Base-by-base conservation (phyloP, 2,888 invertebrate genomes). In the Drosophila demipolita region DNA sequence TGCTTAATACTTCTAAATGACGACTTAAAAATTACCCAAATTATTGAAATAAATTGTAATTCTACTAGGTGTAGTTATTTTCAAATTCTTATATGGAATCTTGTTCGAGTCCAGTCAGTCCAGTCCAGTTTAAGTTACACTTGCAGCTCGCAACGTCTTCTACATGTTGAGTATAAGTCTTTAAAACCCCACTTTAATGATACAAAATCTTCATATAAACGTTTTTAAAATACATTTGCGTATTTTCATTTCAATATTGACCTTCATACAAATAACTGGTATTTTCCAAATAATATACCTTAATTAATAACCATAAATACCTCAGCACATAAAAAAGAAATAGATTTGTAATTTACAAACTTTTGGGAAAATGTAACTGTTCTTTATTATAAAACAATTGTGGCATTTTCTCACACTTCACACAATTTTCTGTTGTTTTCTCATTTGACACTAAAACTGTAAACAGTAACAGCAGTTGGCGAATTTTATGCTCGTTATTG, bases 311-410 rank as follows among this genome's bases (percentile, higher is more conserved):
- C 23, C 23, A 45, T 45, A 8, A 23, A 8, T 45, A 23, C 45
- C 4, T 1, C 1, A n/a, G n/a, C 23, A 35, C 65, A 48, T 11
- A 36, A 76, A 64, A 45, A 70, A 75, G 3, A 29, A 66, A 61
- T 26, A 48, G 17, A 72, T 57, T 65, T 65, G 62, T 50, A 61
- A 61, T 59, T 68, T 48, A 55, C 61, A 83, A 69, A 66, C 45
- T 23, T 60, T 66, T 75, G 72, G 71, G 77, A 87, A 87, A 90
- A 87, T 72, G 55, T 26, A 87, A 87, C 89, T 78, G 65, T 89
- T 85, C 90, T 90, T 87, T 89, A 87, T 90, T 89, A 48, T 59
- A 57, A 89, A 90, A 90, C 88, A 87, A 90, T 72, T 75, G 73
- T 49, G 58, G 52, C 54, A 71, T 72, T 82, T 87, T 66, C 79